Base-by-base conservation (phyloP, 2,888 invertebrate species). In the Nebria brevicollis region DNA sequence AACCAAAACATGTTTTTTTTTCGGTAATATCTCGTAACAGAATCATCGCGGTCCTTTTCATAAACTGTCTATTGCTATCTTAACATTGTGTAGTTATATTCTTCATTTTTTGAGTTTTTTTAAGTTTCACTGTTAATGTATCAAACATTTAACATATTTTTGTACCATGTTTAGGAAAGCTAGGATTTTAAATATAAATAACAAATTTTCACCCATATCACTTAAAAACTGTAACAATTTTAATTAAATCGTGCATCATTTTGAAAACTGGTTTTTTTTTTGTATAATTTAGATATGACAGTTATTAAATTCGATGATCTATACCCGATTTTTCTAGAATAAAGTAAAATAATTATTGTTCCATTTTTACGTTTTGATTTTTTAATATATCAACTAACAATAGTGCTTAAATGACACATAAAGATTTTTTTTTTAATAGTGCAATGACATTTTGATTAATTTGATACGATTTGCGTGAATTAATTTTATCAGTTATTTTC, bases 161-260 rank as follows among this genome's bases (percentile, higher is more conserved):
- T 77, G 77, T 72, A 77, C 77, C 77, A 72, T 77, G 77, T 77
- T 72, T 77, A 77, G 70, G 77, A 77, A 72, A 72, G 72, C 43
- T 70, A 54, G 68, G 77, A 20, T 42, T 70, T 72, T 64, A 15
- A 11, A 70, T 26, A 77, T 72, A 68, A 68, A 77, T 68, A 70
- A 70, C 15, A 70, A 70, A 70, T 75, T 75, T 75, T 74, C 8
- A 20, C 4, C 75, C 75, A 75, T 75, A 75, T 75, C 75, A 75
- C 75, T 64, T 7, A 54, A 75, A 64, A 54, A 75, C 75, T 64
- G 54, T 8, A 75, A 20, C 54, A 13, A 25, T 75, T 15, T 70
- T 20, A 26, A 70, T 11, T 70, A 25, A 11, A 54, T 54, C 2
- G 4, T 11, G 54, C 54, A 54, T 54, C 0, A 11, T 54, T 54